Base-by-base conservation (phyloP, 2,888 invertebrate genomes). In the Apamea monoglypha region DNA sequence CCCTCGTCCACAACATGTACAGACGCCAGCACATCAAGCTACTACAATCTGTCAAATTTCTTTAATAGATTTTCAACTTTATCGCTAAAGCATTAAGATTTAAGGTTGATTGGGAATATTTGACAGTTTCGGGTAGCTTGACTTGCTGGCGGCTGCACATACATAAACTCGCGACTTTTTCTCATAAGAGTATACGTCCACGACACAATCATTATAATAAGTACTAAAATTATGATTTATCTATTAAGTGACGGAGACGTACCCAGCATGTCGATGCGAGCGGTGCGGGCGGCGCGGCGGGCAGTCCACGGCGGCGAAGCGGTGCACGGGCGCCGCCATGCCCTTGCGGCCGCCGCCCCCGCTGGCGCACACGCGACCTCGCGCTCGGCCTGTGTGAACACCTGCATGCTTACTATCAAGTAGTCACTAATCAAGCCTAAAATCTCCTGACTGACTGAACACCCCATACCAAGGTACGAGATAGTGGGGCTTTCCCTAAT, bases 321-420 rank as follows among this genome's bases (percentile, higher is more conserved):
- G 97, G 94, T 98, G 98, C 91, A 98, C 97, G 80, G 98, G 98
- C 91, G 98, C 97, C 93, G 98, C 97, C 98, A 98, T 98, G 93
- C 97, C 97, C 96, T 98, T 98, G 91, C 97, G 96, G 97, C 88
- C 96, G 92, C 84, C 90, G 84, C 83, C 90, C 83, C 87, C 91
- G 83, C 89, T 90, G 78, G 81, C 90, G 85, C 90, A 90, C 95
- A 92, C 97, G 92, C 95, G 97, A 93, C 91, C 96, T 91, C 94
- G 91, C 90, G 91, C 91, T 86, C 91, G 87, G 81, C 92, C 91
- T 92, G 82, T 1, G 21, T 1, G 36, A 36, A 56, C 56, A 68
- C 36, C 67, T 50, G 16, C 36, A 63, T 29, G 40, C 25, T 81
- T 82, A 80, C 47, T 56, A 36, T 16, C 64, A 71, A 29, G 16